Evolutionary conservation across 2,888 invertebrate species (phyloP).

Genomic region (Ashinkailepas kermadecensis): DNA sequence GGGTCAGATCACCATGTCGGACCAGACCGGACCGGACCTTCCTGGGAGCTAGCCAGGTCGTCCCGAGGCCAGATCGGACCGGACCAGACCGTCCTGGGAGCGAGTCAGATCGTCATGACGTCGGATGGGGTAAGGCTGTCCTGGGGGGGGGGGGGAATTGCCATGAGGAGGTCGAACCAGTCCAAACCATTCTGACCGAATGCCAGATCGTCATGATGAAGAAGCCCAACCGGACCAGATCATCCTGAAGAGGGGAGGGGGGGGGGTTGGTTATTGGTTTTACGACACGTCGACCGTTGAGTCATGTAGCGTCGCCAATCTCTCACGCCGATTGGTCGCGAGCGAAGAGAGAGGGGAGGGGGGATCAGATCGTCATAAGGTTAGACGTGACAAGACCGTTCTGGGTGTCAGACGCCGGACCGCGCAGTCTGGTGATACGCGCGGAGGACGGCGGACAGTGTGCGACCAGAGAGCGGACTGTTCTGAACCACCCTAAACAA

Average conservation of each 20-base stretch:
- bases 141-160: constrained; percentile 39
- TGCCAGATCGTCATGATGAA: too few relatives aligned
- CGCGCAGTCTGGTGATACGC: too few relatives aligned
- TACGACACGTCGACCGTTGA: constrained; percentile 87
- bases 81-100: constrained; percentile 74
- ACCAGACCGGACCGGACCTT: constrained; percentile 88
- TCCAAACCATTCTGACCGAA: constrained; percentile 81
- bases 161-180: constrained; percentile 58
- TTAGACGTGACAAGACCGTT: constrained; percentile 93
- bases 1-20: constrained; percentile 50
- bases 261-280: too few relatives aligned
- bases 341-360: too few relatives aligned
- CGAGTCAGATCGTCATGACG: constrained; percentile 27
- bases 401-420: too few relatives aligned
- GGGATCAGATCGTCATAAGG: constrained; percentile 26
- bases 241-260: constrained; percentile 55
- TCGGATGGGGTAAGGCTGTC: constrained; percentile 93
- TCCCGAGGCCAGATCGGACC: constrained; percentile 84
- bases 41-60: constrained; percentile 66
- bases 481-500: constrained; percentile 58
- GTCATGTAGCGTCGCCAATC: too few relatives aligned
- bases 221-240: constrained; percentile 79
- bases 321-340: too few relatives aligned
- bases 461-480: too few relatives aligned
- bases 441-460: too few relatives aligned